These are phyloP conservation scores for Dorcus hopei DNA, from an alignment of 2,888 invertebrate genomes.

Conservation along the genomic window DNA sequence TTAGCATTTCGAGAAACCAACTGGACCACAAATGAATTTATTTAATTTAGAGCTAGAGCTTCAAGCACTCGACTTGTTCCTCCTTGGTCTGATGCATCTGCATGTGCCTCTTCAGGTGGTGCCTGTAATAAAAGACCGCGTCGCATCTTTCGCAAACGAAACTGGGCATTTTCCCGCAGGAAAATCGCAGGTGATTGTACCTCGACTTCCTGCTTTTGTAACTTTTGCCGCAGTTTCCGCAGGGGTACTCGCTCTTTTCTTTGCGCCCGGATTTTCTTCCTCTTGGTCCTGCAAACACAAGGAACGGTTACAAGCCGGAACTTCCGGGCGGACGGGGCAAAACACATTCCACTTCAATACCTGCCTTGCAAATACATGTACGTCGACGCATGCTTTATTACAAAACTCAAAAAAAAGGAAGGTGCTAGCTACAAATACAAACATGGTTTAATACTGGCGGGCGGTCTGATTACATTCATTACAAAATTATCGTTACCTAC, in stretches of 20 bases:
- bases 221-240: constrained; percentile 36
- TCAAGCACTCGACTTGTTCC: not conserved
- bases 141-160: constrained; percentile 32
- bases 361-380: not conserved
- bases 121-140: constrained; percentile 29
- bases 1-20: not conserved
- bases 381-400: not conserved
- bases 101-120: constrained; percentile 28
- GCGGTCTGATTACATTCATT: too few relatives aligned
- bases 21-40: not conserved
- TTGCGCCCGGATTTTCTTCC: constrained; percentile 2
- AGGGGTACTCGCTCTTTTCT: constrained; percentile 38
- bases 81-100: constrained; percentile 10
- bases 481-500: too few relatives aligned
- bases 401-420: too few relatives aligned
- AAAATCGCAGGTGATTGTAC: constrained; percentile 30
- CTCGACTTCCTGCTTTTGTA: constrained; percentile 32
- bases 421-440: too few relatives aligned
- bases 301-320: too few relatives aligned
- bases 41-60: too few relatives aligned
- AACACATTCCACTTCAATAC: not conserved
- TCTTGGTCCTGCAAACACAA: not conserved
- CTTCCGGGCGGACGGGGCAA: too few relatives aligned
- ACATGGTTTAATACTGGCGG: too few relatives aligned
- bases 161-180: constrained; percentile 34